Evolutionary conservation across 2,888 invertebrate species (phyloP).

Genomic region (Caprella mutica): DNA sequence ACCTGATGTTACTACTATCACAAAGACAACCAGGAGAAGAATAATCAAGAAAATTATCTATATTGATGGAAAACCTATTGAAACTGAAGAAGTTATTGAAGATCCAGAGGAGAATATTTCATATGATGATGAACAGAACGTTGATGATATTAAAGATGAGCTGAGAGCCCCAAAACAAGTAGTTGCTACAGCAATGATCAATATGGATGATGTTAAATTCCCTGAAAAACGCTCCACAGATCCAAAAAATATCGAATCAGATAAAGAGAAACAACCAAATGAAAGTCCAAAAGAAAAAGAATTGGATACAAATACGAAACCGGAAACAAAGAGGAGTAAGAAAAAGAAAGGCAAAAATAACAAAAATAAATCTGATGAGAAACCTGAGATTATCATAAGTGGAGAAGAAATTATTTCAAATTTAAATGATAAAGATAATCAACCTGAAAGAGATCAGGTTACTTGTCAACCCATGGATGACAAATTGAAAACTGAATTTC

Average conservation of each 20-base stretch:
- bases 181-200: slow-evolving; percentile 11
- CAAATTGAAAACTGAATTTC: too few relatives aligned
- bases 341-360: slow-evolving; percentile 16
- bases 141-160: neutral
- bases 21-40: neutral
- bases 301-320: slow-evolving; percentile 6
- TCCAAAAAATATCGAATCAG: neutral
- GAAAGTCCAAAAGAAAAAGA: too few relatives aligned
- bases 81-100: slow-evolving; percentile 20
- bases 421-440: slow-evolving; percentile 11
- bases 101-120: slow-evolving; percentile 14
- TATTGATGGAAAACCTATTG: slow-evolving; percentile 23
- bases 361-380: too few relatives aligned
- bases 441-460: slow-evolving; percentile 4
- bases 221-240: neutral
- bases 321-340: slow-evolving; percentile 18
- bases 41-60: slow-evolving; percentile 16
- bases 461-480: too few relatives aligned
- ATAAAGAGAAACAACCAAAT: too few relatives aligned
- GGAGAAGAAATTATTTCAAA: too few relatives aligned
- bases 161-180: neutral
- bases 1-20: slow-evolving; percentile 16
- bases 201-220: slow-evolving; percentile 11
- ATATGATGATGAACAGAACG: neutral
- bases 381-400: too few relatives aligned